Conservation (phyloP, 2,888 invertebrate genomes). For the Tetragonisca angustula region DNA sequence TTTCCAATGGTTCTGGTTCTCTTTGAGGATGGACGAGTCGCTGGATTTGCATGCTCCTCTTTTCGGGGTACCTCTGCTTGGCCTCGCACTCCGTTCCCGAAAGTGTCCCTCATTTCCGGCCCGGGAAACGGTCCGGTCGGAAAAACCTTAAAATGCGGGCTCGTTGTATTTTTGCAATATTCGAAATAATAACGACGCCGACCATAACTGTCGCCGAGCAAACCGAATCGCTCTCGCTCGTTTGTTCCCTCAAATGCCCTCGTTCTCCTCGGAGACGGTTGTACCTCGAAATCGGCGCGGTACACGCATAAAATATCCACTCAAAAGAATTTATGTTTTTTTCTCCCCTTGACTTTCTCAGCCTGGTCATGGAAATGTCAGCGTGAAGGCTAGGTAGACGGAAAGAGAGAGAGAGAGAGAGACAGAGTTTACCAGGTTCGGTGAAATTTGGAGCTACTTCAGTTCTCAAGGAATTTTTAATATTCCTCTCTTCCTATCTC, state of each 20-base stretch:
- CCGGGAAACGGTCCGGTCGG: not conserved
- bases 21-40: constrained; percentile 43
- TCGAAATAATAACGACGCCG: constrained; percentile 77
- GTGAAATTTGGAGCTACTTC: not conserved
- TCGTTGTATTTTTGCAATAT: constrained; percentile 76
- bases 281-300: not conserved
- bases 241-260: not conserved
- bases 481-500: not conserved
- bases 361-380: not conserved
- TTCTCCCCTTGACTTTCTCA: not conserved
- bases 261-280: constrained; percentile 14
- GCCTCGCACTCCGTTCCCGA: not conserved
- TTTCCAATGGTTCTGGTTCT: constrained; percentile 60
- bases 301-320: constrained; percentile 31
- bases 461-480: not conserved
- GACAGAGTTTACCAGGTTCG: not conserved
- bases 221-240: too few species aligned
- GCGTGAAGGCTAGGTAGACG: not conserved
- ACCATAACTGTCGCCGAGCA: constrained; percentile 70
- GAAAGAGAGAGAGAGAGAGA: not conserved
- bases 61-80: not conserved
- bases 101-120: not conserved
- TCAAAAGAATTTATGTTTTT: not conserved
- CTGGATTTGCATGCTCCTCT: constrained; percentile 75
- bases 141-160: constrained; percentile 78